Conservation (phyloP, 64 coral and sea anemone genomes). For the Astreopora myriophthalma region DNA sequence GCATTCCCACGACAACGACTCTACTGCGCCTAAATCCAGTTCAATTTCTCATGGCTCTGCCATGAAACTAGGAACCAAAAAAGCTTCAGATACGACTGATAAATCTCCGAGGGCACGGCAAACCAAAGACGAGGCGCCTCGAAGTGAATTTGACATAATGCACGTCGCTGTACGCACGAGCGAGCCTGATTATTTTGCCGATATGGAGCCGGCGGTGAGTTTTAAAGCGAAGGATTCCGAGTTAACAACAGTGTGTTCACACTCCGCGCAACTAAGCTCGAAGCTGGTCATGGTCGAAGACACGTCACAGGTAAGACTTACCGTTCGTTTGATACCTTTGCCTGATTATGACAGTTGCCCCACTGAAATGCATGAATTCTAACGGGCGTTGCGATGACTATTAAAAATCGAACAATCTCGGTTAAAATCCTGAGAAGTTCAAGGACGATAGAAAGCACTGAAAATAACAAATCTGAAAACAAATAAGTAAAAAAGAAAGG, state of each 20-base stretch:
- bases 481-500: too few relatives aligned
- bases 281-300: slow-evolving; percentile 67
- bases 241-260: not conserved
- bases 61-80: slow-evolving; percentile 77
- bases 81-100: slow-evolving; percentile 9
- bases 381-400: too few relatives aligned
- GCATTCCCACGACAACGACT: not conserved
- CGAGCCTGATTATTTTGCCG: slow-evolving; percentile 85
- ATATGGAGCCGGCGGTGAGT: slow-evolving; percentile 72
- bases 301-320: slow-evolving; percentile 51
- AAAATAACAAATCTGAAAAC: too few relatives aligned
- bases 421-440: too few relatives aligned
- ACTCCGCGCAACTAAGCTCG: not conserved
- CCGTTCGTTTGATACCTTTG: not conserved
- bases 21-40: not conserved
- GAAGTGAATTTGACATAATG: slow-evolving; percentile 80
- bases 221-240: slow-evolving; percentile 55
- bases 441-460: too few relatives aligned
- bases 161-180: slow-evolving; percentile 43
- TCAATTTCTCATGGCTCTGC: slow-evolving; percentile 34
- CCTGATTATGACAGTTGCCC: not conserved
- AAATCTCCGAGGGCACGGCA: slow-evolving; percentile 25
- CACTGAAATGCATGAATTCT: too few relatives aligned
- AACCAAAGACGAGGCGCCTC: not conserved
- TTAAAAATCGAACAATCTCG: too few relatives aligned